These are phyloP conservation scores for Meiosimyza decipiens DNA, from an alignment of 2,888 invertebrate species.

Conservation along the genomic window DNA sequence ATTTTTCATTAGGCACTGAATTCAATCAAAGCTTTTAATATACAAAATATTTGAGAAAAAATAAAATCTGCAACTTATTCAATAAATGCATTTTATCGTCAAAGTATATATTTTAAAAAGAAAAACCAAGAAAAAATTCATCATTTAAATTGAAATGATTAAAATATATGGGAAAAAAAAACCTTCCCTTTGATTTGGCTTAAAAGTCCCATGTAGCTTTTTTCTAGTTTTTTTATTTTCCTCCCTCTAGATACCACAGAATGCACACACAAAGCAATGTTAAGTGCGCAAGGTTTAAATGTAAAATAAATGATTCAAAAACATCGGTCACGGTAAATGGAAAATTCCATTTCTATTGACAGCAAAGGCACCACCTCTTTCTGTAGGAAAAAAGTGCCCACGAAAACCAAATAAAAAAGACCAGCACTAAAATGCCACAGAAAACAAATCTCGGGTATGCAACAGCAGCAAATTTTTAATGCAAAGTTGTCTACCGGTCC, in stretches of 20 bases:
- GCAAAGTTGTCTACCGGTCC: constrained; percentile 8
- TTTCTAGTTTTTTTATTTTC: not conserved
- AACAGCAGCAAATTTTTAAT: constrained; percentile 7
- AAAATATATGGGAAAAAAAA: not conserved
- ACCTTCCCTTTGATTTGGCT: not conserved
- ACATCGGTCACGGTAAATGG: not conserved
- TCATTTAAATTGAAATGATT: constrained; percentile 6
- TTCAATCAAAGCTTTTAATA: not conserved
- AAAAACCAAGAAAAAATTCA: not conserved
- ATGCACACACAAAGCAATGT: constrained; percentile 19
- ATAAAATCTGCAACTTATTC: not conserved
- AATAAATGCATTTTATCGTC: not conserved
- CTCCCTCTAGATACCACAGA: not conserved
- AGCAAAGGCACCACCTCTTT: not conserved
- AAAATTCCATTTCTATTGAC: no score
- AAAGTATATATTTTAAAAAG: not conserved
- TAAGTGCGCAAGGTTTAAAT: constrained; percentile 20
- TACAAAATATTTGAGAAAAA: not conserved
- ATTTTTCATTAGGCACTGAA: not conserved
- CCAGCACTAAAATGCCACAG: not conserved
- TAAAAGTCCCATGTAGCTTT: not conserved
- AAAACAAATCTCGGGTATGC: not conserved
- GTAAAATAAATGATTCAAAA: constrained; percentile 4
- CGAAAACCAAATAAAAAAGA: not conserved
- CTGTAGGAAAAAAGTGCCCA: not conserved